Percentiles rank a stretch among this genome's conserved stretches.
phyloP scores from a whole-genome alignment of 2,797 vertebrate genomes.

The Cryptoprocta ferox region DNA sequence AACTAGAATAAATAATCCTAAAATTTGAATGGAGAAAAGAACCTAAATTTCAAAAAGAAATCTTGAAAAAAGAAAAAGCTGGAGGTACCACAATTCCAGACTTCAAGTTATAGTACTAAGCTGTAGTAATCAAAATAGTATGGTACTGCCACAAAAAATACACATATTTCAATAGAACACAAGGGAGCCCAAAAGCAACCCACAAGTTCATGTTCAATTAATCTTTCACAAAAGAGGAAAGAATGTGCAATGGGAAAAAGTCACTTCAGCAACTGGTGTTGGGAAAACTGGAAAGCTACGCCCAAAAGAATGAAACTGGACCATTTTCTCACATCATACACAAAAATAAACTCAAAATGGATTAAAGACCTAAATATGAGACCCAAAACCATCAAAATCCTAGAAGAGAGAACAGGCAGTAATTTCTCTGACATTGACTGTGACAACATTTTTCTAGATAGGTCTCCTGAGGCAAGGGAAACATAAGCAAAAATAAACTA shows the following conservation, averaged over 20 bases:
- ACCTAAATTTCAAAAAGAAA: too few species aligned
- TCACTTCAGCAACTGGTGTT: neutral
- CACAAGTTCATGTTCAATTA: neutral
- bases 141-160: neutral
- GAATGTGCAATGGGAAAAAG: neutral
- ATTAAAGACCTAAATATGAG: neutral
- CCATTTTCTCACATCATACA: neutral
- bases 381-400: neutral
- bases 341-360: neutral
- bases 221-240: neutral
- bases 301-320: neutral
- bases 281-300: neutral
- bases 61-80: too few species aligned
- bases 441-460: neutral
- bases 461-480: neutral
- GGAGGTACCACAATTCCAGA: neutral
- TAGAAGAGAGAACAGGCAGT: neutral
- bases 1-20: neutral
- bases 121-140: neutral
- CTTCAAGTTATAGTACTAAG: neutral
- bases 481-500: neutral
- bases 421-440: neutral
- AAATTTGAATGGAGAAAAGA: neutral
- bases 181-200: neutral
- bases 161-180: neutral